Conservation (phyloP, 2,797 vertebrate species). For the Argyrosomus regius region DNA sequence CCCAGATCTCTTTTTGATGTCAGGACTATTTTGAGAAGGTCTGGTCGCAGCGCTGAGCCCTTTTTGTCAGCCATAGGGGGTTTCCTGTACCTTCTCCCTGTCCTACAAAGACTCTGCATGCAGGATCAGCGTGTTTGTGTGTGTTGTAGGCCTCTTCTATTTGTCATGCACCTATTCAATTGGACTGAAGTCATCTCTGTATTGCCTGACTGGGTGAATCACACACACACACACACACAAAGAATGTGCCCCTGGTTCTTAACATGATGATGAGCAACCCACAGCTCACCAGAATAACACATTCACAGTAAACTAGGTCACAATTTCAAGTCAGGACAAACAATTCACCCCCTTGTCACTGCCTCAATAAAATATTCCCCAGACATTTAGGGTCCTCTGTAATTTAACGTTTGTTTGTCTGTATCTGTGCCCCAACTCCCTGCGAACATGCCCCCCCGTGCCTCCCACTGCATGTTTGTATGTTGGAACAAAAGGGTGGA, state of each 20-base stretch:
- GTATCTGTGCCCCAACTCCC: conserved; percentile 49
- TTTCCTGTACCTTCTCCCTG: conserved; percentile 53
- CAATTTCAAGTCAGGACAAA: conserved; percentile 68
- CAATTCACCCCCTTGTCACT: conserved; percentile 66
- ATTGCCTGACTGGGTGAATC: conserved; percentile 64
- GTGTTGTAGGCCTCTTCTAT: conserved; percentile 35
- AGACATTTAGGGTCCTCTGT: conserved; percentile 64
- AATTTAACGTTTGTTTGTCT: conserved; percentile 61
- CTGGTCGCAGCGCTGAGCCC: conserved; percentile 28
- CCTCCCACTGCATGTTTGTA: conserved; percentile 73
- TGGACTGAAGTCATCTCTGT: conserved; percentile 58
- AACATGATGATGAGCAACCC: conserved; percentile 69
- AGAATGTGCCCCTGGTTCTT: conserved; percentile 56
- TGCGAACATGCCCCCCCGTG: conserved; percentile 28
- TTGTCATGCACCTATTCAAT: conserved; percentile 65
- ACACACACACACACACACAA: conserved; percentile 43
- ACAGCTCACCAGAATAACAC: conserved; percentile 66
- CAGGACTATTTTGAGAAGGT: conserved; percentile 50
- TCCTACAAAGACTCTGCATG: conserved; percentile 35
- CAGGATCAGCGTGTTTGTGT: conserved; percentile 33
- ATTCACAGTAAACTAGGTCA: conserved; percentile 75
- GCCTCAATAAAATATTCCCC: conserved; percentile 59
- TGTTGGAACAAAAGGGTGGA: conserved; percentile 82
- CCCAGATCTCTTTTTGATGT: conserved; percentile 58
- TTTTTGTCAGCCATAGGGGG: conserved; percentile 48